Evolutionary conservation across 2,797 vertebrate genomes (phyloP).

Genomic region (Vipera latastei): DNA sequence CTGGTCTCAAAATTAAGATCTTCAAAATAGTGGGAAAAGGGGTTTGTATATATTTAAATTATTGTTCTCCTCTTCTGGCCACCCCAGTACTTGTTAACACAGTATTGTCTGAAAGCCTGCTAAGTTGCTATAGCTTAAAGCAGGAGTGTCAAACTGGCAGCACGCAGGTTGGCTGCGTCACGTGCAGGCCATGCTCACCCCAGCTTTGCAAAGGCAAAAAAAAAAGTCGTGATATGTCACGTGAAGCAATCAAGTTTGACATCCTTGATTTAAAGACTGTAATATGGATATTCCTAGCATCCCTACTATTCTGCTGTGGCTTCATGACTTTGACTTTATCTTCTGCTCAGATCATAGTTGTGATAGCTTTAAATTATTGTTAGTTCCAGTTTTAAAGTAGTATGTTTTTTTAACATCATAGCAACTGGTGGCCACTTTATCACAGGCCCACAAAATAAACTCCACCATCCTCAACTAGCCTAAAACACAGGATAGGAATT

Average conservation of each 20-base stretch:
- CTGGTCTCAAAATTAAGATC: background rate
- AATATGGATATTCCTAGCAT: background rate
- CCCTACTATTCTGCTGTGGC: background rate
- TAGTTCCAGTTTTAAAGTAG: background rate
- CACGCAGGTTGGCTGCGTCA: too few species aligned
- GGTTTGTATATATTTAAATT: background rate
- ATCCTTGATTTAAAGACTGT: too few species aligned
- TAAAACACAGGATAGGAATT: background rate
- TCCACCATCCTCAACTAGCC: background rate
- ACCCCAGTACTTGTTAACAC: background rate
- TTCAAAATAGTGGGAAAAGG: background rate
- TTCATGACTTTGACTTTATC: background rate
- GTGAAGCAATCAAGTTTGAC: too few species aligned
- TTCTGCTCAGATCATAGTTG: background rate
- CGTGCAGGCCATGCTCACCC: too few species aligned
- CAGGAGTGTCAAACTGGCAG: too few species aligned
- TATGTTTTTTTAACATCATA: background rate
- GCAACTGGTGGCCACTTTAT: background rate
- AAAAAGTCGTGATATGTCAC: too few species aligned
- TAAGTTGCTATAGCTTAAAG: conserved; percentile 25
- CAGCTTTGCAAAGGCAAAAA: too few species aligned
- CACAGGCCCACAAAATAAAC: background rate
- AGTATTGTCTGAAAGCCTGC: background rate
- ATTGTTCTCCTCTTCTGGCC: background rate
- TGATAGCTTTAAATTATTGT: background rate